These are phyloP conservation scores for Sapajus apella DNA, from an alignment of 2,113 vertebrate genomes.

Conservation along the genomic window DNA sequence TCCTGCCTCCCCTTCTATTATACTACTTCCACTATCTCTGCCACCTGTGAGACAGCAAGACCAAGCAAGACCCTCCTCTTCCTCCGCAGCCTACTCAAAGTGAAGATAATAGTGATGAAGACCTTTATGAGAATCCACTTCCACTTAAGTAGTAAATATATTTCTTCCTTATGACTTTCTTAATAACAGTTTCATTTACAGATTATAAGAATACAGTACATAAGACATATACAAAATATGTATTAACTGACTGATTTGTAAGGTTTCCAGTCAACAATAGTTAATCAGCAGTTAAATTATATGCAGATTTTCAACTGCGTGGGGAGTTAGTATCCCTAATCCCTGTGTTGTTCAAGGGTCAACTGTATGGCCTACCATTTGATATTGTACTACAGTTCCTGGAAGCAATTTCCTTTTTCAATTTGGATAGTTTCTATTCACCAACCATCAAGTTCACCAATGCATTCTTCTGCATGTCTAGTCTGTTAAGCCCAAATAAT, in stretches of 20 bases:
- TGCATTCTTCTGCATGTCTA: not conserved
- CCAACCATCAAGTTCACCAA: slow-evolving; percentile 8
- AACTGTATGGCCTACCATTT: not conserved
- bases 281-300: not conserved
- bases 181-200: not conserved
- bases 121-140: not conserved
- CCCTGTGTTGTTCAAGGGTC: not conserved
- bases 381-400: not conserved
- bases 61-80: not conserved
- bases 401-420: not conserved
- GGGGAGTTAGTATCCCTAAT: not conserved
- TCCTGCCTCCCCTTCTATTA: not conserved
- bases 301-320: not conserved
- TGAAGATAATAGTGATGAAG: not conserved
- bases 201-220: not conserved
- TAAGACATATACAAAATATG: not conserved
- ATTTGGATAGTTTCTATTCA: not conserved
- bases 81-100: not conserved
- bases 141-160: not conserved
- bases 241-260: not conserved
- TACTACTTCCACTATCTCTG: not conserved
- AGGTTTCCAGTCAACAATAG: not conserved
- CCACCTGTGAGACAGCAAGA: not conserved
- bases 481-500: not conserved
- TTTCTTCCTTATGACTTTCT: not conserved